Evolutionary conservation across 2,797 vertebrate genomes (phyloP), one percentile per base, ranked within the genome.

Genomic region (Urocyon cinereoargenteus): DNA sequence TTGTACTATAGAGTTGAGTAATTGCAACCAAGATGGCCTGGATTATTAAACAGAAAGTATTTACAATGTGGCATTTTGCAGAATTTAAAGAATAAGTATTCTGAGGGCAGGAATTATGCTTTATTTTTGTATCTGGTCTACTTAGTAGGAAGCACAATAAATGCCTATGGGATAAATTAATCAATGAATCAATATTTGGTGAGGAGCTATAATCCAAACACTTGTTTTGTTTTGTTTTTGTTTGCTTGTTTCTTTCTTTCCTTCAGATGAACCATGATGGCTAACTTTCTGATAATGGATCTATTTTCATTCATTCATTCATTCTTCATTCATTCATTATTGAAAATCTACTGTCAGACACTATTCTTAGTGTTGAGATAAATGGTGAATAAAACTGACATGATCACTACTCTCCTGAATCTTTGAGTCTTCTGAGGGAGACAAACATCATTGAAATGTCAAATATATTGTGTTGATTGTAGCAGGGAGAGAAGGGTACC

Each of bases 61-160:
- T 97, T 82, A 77, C 59, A 78, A 26, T 45, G 53, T 86, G 73
- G 10, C 9, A 72, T 49, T 89, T 84, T 31, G 68, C 5, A 83
- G 18, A 84, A 89, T 51, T 7, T 78, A 61, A 8, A 86, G 16
- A 55, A 53, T 59, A 87, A 68, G 8, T 57, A n/a, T 34, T 68
- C 24, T 49, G 11, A 88, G 0, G 78, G 22, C 31, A 73, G 24
- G 14, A 11, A 77, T 68, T 85, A 28, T 87, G n/a, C 21, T 89
- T 86, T 94, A 68, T 77, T 94, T 94, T 66, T 51, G 15, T 72
- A 34, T 31, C 7, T 91, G 59, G 64, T 89, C n/a, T 61, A 61
- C 34, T 21, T 82, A 90, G 34, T 10, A 72, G 26, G 22, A 84
- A 79, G 11, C 19, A 88, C 15, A 90, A 57, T 84, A 66, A 70